phyloP scores from a whole-genome alignment of 2,888 invertebrate species.

The Cantharis rustica region DNA sequence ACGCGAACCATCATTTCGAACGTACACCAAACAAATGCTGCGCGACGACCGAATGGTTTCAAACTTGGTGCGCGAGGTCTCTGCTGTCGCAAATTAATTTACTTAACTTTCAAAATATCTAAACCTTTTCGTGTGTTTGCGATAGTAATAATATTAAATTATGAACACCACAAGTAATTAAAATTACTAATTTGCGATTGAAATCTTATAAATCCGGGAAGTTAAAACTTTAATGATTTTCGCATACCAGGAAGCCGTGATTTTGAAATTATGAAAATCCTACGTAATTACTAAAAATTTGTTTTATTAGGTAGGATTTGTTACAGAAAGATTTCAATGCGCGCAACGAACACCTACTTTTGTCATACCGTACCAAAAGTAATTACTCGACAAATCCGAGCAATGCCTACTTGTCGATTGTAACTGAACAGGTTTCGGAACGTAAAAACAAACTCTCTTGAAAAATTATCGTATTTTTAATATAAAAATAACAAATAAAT shows the following conservation, averaged over 20 bases:
- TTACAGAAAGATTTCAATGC: not conserved
- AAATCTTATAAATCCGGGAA: not conserved
- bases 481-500: slow-evolving; percentile 16
- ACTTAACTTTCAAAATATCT: not conserved
- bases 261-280: not conserved
- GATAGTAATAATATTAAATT: not conserved
- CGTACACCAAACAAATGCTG: slow-evolving; percentile 15
- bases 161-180: not conserved
- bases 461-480: not conserved
- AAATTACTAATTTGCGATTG: not conserved
- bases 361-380: not conserved
- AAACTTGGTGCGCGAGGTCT: slow-evolving; percentile 19
- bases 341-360: not conserved
- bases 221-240: not conserved
- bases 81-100: slow-evolving; percentile 6
- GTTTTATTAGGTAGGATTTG: not conserved
- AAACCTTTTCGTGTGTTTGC: not conserved
- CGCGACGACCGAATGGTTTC: not conserved
- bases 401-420: not conserved
- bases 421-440: not conserved
- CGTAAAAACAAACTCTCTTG: not conserved
- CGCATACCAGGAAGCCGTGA: not conserved
- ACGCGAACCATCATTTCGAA: slow-evolving; percentile 14
- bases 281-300: not conserved
- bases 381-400: not conserved